A percentile compares a stretch with the other conserved stretches of the same genome.
Conservation (phyloP, 2,113 vertebrate species). For the Cisticola juncidis region DNA sequence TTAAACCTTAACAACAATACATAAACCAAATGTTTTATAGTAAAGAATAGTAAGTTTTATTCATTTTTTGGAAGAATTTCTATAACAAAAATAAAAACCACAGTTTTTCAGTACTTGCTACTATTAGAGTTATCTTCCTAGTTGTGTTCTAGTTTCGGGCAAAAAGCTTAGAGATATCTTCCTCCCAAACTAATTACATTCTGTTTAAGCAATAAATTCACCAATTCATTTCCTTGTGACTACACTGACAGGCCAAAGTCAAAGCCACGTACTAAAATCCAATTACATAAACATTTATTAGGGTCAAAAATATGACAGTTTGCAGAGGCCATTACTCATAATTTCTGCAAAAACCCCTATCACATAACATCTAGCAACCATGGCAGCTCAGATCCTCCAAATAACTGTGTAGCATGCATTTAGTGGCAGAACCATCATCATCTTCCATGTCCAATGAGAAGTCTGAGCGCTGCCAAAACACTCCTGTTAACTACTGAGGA, state of each 20-base stretch:
- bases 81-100: neutral
- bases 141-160: neutral
- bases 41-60: neutral
- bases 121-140: neutral
- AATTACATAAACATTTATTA: neutral
- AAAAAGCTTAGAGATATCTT: neutral
- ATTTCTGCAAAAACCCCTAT: neutral
- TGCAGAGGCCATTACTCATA: neutral
- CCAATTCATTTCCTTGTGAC: neutral
- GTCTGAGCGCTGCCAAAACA: neutral
- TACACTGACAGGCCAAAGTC: neutral
- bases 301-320: neutral
- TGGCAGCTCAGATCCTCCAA: accelerated
- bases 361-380: neutral
- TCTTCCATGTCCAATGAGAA: accelerated
- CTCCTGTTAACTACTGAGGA: accelerated
- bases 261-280: neutral
- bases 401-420: neutral
- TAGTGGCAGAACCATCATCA: neutral
- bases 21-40: neutral
- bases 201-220: neutral
- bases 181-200: neutral
- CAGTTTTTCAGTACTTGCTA: neutral
- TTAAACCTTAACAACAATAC: neutral
- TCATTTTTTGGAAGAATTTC: neutral